Conservation (phyloP, 1,140 invertebrate species). For the Ooceraea biroi region DNA sequence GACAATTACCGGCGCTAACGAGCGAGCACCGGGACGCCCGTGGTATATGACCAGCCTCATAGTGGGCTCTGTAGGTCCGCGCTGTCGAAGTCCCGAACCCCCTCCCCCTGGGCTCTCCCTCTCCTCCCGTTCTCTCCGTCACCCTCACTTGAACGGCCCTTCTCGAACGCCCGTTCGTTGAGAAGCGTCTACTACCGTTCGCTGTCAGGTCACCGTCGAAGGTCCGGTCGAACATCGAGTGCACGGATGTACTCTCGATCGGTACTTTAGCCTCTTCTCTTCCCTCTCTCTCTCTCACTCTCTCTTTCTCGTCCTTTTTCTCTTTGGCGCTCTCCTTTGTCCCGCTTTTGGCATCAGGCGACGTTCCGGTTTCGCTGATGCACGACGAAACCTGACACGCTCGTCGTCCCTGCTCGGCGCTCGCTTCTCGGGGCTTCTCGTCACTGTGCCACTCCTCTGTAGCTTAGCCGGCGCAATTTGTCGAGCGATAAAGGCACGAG, state of each 20-base stretch:
- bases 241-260: constrained; percentile 24
- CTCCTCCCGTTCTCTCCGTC: constrained; percentile 2
- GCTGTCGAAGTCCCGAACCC: constrained; percentile 47
- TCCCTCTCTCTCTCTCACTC: background rate
- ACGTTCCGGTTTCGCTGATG: constrained; percentile 53
- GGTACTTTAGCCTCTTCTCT: background rate
- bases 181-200: constrained; percentile 33
- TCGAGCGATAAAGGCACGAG: background rate
- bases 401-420: constrained; percentile 2
- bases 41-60: constrained; percentile 62
- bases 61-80: constrained; percentile 42
- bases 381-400: constrained; percentile 48
- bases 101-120: background rate
- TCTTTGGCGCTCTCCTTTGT: constrained; percentile 22
- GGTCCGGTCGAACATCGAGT: constrained; percentile 34
- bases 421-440: constrained; percentile 49
- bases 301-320: constrained; percentile 3
- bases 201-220: constrained; percentile 59
- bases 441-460: background rate
- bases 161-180: constrained; percentile 34
- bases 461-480: constrained; percentile 42
- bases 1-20: constrained; percentile 83
- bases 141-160: constrained; percentile 26
- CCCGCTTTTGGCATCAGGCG: constrained; percentile 20
- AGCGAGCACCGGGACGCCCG: constrained; percentile 76